These are phyloP conservation scores for Erebia ligea DNA, from an alignment of 2,888 invertebrate species.

Conservation along the genomic window DNA sequence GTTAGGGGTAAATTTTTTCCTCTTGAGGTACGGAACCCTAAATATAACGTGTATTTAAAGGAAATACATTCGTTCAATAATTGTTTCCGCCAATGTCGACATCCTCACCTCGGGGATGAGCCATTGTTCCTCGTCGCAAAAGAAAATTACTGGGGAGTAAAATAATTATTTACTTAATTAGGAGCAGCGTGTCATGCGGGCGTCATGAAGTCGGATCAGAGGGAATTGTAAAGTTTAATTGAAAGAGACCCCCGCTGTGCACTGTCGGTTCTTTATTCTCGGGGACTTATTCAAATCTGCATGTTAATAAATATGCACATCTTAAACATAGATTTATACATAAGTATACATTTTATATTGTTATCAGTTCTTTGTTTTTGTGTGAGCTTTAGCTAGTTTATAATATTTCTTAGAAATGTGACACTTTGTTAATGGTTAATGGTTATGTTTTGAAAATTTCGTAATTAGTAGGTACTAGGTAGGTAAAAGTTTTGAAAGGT, in stretches of 20 bases:
- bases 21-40: background rate
- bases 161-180: constrained; percentile 41
- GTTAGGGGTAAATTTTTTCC: too few species aligned
- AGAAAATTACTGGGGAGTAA: constrained; percentile 34
- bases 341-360: background rate
- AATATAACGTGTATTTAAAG: constrained; percentile 23
- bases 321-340: constrained; percentile 12
- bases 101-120: constrained; percentile 36
- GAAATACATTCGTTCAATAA: constrained; percentile 37
- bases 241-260: constrained; percentile 37
- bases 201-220: constrained; percentile 38
- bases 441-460: background rate
- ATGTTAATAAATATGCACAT: constrained; percentile 27
- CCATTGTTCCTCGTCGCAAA: constrained; percentile 33
- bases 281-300: constrained; percentile 30
- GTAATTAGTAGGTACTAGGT: too few species aligned
- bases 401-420: background rate
- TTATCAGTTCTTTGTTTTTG: background rate
- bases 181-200: constrained; percentile 38
- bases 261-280: constrained; percentile 37
- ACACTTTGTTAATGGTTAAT: too few species aligned
- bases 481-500: too few species aligned
- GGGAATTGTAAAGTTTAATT: constrained; percentile 39
- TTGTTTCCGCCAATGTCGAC: constrained; percentile 40
- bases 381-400: background rate